Conservation (phyloP, 2,888 invertebrate genomes). For the Caenorhabditis zanzibari region DNA sequence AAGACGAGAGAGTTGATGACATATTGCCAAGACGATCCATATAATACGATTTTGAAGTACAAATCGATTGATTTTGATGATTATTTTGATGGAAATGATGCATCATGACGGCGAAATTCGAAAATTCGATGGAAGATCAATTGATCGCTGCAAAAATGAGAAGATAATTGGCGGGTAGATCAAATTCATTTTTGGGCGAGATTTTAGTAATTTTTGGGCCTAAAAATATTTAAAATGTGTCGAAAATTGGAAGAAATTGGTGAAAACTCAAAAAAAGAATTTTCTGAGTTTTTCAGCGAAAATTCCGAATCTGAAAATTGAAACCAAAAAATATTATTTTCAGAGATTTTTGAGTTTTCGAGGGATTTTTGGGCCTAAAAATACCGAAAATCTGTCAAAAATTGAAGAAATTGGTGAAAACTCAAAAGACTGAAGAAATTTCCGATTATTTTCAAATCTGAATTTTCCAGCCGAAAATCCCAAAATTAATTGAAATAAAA, state of each 20-base stretch:
- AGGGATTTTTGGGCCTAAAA: background rate
- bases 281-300: no score
- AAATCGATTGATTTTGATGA: background rate
- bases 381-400: background rate
- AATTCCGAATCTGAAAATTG: no score
- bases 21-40: conserved; percentile 61
- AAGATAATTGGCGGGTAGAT: background rate
- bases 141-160: background rate
- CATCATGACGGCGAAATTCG: no score
- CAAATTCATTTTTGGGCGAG: background rate
- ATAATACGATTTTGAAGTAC: conserved; percentile 26
- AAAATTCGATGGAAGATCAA: background rate
- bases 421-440: background rate
- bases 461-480: background rate
- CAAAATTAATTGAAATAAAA: background rate
- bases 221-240: no score
- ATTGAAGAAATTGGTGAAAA: background rate
- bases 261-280: no score
- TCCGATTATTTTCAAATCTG: background rate
- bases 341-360: background rate
- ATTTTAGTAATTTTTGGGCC: background rate
- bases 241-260: no score
- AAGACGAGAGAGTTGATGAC: background rate
- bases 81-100: background rate
- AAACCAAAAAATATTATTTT: no score